Conservation (phyloP, 2,797 vertebrate genomes). For the Carapus acus region DNA sequence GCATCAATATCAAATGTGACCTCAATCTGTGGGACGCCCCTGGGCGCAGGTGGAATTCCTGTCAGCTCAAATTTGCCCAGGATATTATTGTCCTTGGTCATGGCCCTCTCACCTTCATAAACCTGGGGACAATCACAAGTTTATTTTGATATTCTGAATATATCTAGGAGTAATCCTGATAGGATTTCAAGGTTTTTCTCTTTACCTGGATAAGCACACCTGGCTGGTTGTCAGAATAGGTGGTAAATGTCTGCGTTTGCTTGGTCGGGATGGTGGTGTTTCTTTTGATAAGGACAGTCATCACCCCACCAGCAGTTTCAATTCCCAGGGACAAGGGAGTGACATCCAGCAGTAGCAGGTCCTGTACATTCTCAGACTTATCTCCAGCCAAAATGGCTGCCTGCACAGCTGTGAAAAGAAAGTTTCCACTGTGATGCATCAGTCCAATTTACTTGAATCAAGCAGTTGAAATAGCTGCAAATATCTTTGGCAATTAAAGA, state of each 20-base stretch:
- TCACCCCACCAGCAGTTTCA: slow-evolving; percentile 79
- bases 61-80: slow-evolving; percentile 80
- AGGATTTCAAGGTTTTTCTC: not conserved
- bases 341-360: slow-evolving; percentile 77
- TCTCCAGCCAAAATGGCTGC: slow-evolving; percentile 79
- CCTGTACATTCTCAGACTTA: slow-evolving; percentile 81
- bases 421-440: slow-evolving; percentile 9
- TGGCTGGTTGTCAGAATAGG: slow-evolving; percentile 79
- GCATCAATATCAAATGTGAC: slow-evolving; percentile 82
- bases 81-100: slow-evolving; percentile 82
- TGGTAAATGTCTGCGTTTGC: slow-evolving; percentile 81
- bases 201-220: slow-evolving; percentile 79
- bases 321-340: slow-evolving; percentile 79
- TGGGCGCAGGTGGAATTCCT: slow-evolving; percentile 77
- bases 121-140: slow-evolving; percentile 57
- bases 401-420: slow-evolving; percentile 70
- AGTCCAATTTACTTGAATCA: not conserved
- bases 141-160: slow-evolving; percentile 4
- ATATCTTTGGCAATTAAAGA: not conserved
- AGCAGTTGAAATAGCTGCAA: not conserved
- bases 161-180: too few species aligned
- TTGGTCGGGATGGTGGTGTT: slow-evolving; percentile 82
- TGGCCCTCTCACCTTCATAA: slow-evolving; percentile 78
- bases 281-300: slow-evolving; percentile 81
- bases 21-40: slow-evolving; percentile 80